A percentile compares a stretch with the other conserved stretches of the same genome.
Evolutionary conservation across 2,888 invertebrate species (phyloP).

Genomic region (Papilio elwesi): DNA sequence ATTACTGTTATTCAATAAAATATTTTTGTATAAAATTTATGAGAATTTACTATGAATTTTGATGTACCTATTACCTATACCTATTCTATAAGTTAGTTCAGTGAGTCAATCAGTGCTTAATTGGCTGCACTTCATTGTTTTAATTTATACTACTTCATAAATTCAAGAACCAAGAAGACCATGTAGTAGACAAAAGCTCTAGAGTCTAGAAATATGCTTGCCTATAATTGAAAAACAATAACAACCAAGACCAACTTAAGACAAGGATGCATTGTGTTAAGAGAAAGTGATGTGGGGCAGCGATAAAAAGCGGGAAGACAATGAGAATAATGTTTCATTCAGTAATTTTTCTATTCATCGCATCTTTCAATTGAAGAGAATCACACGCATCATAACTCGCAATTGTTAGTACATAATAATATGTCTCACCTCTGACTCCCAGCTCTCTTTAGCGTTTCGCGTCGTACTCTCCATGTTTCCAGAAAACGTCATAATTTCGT

Average conservation of each 20-base stretch:
- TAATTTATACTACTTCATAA: neutral
- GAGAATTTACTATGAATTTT: too few relatives aligned
- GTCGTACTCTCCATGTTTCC: conserved; percentile 79
- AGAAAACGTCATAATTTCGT: conserved; percentile 75
- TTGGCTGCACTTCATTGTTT: neutral
- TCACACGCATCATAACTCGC: conserved; percentile 57
- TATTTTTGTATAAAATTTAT: too few relatives aligned
- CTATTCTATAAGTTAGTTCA: too few relatives aligned
- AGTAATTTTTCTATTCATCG: conserved; percentile 60
- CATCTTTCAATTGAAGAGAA: conserved; percentile 58
- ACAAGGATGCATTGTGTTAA: conserved; percentile 44
- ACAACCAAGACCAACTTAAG: conserved; percentile 3
- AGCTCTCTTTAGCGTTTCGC: conserved; percentile 72
- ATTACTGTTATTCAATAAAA: too few relatives aligned
- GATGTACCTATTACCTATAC: too few relatives aligned
- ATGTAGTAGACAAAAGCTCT: neutral
- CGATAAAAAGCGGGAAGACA: conserved; percentile 57
- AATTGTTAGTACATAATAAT: conserved; percentile 46
- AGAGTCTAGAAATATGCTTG: conserved; percentile 1
- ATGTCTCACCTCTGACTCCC: conserved; percentile 78
- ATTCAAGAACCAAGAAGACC: neutral
- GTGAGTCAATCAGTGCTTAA: neutral
- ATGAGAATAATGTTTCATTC: conserved; percentile 57
- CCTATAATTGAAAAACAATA: conserved; percentile 15
- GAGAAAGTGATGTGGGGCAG: conserved; percentile 60